Evolutionary conservation across 2,888 invertebrate species (phyloP).

Genomic region (Eupithecia pulchellata): DNA sequence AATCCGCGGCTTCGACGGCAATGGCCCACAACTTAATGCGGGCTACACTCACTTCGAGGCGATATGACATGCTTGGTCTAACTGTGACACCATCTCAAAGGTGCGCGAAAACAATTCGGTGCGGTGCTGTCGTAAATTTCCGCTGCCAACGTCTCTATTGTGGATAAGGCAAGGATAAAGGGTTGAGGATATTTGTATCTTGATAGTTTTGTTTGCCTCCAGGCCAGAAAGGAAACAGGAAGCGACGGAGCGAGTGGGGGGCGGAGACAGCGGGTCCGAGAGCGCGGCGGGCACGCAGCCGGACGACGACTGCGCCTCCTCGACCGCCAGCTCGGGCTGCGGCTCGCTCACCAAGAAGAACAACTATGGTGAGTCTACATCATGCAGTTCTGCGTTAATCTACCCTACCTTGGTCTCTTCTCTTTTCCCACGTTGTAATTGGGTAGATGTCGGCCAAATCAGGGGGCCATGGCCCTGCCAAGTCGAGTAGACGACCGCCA

Average conservation of each 20-base stretch:
- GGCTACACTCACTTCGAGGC: background rate
- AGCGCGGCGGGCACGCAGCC: slow-evolving; percentile 69
- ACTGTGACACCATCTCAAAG: background rate
- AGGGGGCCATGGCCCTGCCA: background rate
- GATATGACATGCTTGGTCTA: background rate
- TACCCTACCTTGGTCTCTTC: background rate
- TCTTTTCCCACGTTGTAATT: too few relatives aligned
- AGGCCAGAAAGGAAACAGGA: slow-evolving; percentile 80
- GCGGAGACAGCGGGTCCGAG: slow-evolving; percentile 77
- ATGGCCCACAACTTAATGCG: background rate
- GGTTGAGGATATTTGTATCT: background rate
- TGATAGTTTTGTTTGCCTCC: slow-evolving; percentile 35
- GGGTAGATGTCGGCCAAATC: background rate
- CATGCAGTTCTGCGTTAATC: background rate
- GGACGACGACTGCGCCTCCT: slow-evolving; percentile 88
- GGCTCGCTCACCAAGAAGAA: slow-evolving; percentile 93
- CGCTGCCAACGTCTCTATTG: background rate
- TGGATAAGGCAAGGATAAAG: background rate
- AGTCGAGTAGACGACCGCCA: too few relatives aligned
- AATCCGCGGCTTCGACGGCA: background rate
- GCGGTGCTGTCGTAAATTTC: background rate
- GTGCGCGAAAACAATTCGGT: background rate
- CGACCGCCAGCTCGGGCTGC: slow-evolving; percentile 94
- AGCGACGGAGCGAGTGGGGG: slow-evolving; percentile 66
- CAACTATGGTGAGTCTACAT: slow-evolving; percentile 76